Conservation (phyloP, 2,888 invertebrate species). For the Pseudococcus jackbeardsleyi region DNA sequence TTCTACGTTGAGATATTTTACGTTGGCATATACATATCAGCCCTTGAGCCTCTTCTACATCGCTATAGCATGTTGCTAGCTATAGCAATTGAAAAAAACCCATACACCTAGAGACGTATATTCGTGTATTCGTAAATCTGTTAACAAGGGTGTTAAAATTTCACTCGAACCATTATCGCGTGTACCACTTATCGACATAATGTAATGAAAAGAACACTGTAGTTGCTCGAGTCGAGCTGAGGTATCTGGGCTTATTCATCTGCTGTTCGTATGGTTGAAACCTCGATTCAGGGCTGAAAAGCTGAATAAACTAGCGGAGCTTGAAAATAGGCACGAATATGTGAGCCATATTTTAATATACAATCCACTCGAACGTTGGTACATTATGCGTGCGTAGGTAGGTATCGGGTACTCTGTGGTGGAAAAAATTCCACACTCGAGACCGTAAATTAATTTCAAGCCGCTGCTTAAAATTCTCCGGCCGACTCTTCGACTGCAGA, state of each 20-base stretch:
- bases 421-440: neutral
- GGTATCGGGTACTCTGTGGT: neutral
- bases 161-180: conserved; percentile 25
- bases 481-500: neutral
- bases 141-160: conserved; percentile 24
- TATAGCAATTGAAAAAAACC: neutral
- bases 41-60: no score
- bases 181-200: conserved; percentile 9
- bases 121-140: neutral
- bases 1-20: no score
- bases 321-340: neutral
- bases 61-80: neutral
- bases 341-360: conserved; percentile 21
- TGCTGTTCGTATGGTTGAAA: neutral
- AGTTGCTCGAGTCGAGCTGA: neutral
- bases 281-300: neutral
- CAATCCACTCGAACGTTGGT: neutral
- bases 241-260: conserved; percentile 21
- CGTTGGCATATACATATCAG: no score
- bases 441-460: conserved; percentile 7
- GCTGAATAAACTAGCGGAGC: conserved; percentile 25
- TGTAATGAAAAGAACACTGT: conserved; percentile 8
- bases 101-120: neutral
- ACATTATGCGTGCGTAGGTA: neutral
- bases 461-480: conserved; percentile 18